These are phyloP conservation scores for Maccullochella peelii DNA, from an alignment of 2,113 vertebrate genomes.

Conservation along the genomic window DNA sequence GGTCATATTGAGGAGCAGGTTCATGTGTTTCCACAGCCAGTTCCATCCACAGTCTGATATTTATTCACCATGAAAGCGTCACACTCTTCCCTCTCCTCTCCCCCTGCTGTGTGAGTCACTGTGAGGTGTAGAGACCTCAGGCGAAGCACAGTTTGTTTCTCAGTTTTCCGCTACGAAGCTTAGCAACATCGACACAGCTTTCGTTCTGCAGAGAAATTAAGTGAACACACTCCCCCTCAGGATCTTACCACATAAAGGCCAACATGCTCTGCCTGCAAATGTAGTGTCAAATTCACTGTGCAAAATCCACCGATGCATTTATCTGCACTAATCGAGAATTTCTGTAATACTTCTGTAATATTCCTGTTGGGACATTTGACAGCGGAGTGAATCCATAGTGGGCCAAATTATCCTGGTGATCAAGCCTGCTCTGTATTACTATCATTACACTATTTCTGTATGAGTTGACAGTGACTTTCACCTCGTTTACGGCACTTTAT, in stretches of 20 bases:
- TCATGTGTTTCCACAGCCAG: not conserved
- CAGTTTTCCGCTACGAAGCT: not conserved
- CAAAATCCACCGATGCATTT: not conserved
- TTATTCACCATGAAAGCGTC: not conserved
- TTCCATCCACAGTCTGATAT: not conserved
- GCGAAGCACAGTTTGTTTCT: not conserved
- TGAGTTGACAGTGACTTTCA: not conserved
- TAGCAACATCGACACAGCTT: not conserved
- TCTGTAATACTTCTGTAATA: not conserved
- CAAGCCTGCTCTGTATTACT: not conserved
- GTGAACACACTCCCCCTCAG: slow-evolving; percentile 9
- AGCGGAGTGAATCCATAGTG: not conserved
- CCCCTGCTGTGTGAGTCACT: not conserved
- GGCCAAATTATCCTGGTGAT: not conserved
- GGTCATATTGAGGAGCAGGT: not conserved
- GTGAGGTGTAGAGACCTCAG: slow-evolving; percentile 5
- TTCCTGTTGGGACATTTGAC: not conserved
- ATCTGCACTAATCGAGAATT: not conserved
- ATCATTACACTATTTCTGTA: not conserved
- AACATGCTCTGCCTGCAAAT: not conserved
- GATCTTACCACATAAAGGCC: not conserved
- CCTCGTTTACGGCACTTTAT: not conserved
- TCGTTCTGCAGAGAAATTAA: not conserved
- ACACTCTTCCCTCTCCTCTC: not conserved
- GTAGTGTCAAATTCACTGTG: not conserved